Percentiles rank a stretch among this genome's conserved stretches.
phyloP scores from a whole-genome alignment of 2,888 invertebrate species.

The Colostygia pectinataria region DNA sequence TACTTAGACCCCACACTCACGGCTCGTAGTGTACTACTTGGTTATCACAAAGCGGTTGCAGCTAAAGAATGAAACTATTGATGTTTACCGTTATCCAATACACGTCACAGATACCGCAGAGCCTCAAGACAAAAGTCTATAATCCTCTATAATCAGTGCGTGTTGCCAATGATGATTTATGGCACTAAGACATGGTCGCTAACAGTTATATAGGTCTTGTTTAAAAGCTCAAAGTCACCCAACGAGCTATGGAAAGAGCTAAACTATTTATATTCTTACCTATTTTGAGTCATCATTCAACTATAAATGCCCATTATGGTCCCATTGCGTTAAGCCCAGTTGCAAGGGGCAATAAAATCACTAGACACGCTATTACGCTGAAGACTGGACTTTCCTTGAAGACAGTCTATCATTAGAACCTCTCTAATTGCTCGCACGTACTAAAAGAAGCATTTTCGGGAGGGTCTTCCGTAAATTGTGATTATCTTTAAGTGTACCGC shows the following conservation, averaged over 20 bases:
- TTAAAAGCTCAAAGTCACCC: no score
- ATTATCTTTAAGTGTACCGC: constrained; percentile 78
- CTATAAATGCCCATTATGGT: no score
- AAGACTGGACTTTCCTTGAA: constrained; percentile 33
- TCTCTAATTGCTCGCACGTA: constrained; percentile 68
- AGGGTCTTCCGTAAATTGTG: constrained; percentile 76
- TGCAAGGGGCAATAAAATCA: constrained; percentile 49
- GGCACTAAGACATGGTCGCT: no score
- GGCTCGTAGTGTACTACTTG: no score
- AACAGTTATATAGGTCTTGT: background rate
- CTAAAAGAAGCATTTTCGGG: constrained; percentile 61
- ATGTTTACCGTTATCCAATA: no score
- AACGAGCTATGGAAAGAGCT: background rate
- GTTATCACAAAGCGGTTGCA: no score
- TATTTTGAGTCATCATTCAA: constrained; percentile 33
- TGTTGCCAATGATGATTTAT: no score
- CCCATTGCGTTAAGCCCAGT: constrained; percentile 34
- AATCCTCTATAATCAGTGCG: no score
- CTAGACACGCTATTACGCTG: constrained; percentile 53
- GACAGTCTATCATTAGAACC: constrained; percentile 63
- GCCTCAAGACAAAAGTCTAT: no score
- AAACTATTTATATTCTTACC: background rate
- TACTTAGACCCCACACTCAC: no score
- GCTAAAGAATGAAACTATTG: no score
- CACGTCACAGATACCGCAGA: no score